Conservation (phyloP, 2,113 vertebrate species). For the Rousettus leschenaultii region DNA sequence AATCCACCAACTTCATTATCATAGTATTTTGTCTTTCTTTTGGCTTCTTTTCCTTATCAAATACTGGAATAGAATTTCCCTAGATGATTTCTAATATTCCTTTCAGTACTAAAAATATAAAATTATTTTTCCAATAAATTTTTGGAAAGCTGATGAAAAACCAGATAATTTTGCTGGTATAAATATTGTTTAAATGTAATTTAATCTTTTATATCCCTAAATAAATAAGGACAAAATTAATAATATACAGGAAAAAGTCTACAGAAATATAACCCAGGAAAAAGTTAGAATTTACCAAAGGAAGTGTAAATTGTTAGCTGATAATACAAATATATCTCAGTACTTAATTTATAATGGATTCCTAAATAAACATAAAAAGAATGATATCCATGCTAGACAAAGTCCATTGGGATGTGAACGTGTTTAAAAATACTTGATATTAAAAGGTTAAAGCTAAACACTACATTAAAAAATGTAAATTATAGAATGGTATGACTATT, state of each 20-base stretch:
- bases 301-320: neutral
- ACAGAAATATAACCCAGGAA: conserved; percentile 15
- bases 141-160: conserved; percentile 25
- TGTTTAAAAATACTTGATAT: conserved; percentile 15
- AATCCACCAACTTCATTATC: conserved; percentile 53
- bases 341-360: conserved; percentile 16
- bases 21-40: neutral
- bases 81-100: neutral
- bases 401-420: neutral
- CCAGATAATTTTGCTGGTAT: neutral
- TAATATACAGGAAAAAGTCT: neutral
- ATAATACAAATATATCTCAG: neutral
- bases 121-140: conserved; percentile 13
- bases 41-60: conserved; percentile 8
- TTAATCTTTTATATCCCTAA: neutral
- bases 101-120: neutral
- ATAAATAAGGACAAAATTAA: conserved; percentile 14
- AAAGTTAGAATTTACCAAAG: neutral
- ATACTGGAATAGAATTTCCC: neutral
- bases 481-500: neutral
- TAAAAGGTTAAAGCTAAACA: conserved; percentile 21
- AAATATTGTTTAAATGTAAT: neutral
- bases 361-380: conserved; percentile 27
- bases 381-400: neutral
- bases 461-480: neutral